Base-by-base conservation (phyloP, 1,140 invertebrate genomes). In the Psilanteris sp. region DNA sequence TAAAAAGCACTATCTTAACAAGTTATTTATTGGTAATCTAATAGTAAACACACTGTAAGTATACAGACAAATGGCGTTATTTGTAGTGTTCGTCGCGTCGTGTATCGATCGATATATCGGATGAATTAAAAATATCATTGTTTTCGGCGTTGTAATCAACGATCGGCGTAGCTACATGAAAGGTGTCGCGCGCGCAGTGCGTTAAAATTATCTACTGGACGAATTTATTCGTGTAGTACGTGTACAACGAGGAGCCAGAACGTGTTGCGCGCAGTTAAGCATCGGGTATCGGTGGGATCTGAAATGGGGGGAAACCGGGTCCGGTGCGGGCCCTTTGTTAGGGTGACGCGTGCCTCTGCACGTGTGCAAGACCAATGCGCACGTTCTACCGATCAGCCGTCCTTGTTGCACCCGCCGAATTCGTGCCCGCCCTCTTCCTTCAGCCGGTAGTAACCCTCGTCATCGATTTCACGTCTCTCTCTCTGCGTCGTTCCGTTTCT, bases 291-390 rank as follows among this genome's bases (percentile, higher is more conserved):
- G 67, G 54, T 32, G 31, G 54, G 67, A 77, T 71, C 67, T 61
- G 54, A 44, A 76, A 70, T 20, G 31, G 67, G 62, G n/a, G 67
- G 67, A 39, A 67, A 57, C 31, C 54, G 59, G 66, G 73, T 70
- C 39, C 66, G 66, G 73, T 76, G 64, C 66, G 66, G 67, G 74
- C 67, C 36, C 74, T 77, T 77, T 77, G 67, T 77, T 77, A 66
- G 62, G 46, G 37, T 37, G 75, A 68, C 75, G 75, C 75, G 75
- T 77, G 75, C 75, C 75, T 68, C 41, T 73, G 75, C 75, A 77
- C 75, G 75, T 77, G 75, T 78, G 75, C 75, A 78, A 55, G 64
- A 78, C 75, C 75, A 78, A 78, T 78, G 67, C 61, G 75, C 75
- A 64, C 75, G 50, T 59, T 64, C 68, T 66, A 62, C 37, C 54